phyloP scores from a whole-genome alignment of 2,888 invertebrate species.

The Glaucopsyche alexis region DNA sequence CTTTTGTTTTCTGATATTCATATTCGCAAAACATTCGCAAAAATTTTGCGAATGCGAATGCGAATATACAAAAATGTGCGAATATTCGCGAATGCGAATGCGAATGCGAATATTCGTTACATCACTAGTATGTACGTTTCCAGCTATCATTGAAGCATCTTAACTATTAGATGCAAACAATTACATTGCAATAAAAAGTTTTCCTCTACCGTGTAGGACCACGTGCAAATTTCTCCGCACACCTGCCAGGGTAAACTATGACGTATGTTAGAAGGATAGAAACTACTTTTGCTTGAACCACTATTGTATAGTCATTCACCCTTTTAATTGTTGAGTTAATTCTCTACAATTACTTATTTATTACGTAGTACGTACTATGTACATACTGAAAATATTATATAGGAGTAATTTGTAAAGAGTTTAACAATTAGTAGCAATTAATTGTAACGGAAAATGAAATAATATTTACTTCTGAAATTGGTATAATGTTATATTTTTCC shows the following conservation, averaged over 20 bases:
- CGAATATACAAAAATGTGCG: too few species aligned
- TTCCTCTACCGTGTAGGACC: conserved; percentile 6
- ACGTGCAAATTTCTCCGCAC: not conserved
- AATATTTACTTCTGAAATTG: not conserved
- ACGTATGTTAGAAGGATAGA: not conserved
- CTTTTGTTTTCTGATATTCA: too few species aligned
- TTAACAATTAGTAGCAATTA: not conserved
- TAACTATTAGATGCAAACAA: not conserved
- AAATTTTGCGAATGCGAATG: too few species aligned
- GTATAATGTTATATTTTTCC: not conserved
- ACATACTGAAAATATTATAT: not conserved
- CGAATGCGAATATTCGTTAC: too few species aligned
- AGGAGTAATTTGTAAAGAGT: not conserved
- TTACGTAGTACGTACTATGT: not conserved
- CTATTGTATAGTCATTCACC: not conserved
- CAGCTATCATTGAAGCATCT: too few species aligned
- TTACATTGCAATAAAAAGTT: conserved; percentile 1
- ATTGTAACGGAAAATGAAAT: not conserved
- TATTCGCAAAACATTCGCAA: too few species aligned
- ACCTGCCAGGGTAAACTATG: not conserved
- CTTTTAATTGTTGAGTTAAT: not conserved
- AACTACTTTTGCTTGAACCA: not conserved
- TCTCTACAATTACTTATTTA: not conserved
- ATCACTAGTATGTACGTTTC: too few species aligned
- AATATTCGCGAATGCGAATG: too few species aligned